Evolutionary conservation across 2,888 invertebrate species (phyloP), one percentile per base, ranked within the genome.

Genomic region (Mythimna loreyi): DNA sequence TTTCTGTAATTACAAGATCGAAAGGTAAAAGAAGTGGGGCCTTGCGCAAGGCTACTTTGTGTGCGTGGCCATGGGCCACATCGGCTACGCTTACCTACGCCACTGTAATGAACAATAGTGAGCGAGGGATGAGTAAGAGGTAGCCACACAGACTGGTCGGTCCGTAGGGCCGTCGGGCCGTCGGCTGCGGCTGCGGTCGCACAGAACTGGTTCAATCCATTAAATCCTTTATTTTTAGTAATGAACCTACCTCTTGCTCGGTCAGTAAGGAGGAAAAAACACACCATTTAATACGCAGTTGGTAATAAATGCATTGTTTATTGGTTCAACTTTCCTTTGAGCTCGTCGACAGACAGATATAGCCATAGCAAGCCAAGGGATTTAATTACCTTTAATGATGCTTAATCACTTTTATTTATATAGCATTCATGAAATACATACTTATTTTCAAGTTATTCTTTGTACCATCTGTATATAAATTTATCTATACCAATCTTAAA

Each of bases 141-240:
- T 60, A 58, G 68, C 66, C 57, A 76, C 69, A 82, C 85, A 76
- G 85, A 80, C 86, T 82, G 82, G 78, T 70, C 55, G 78, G 40
- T 23, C 28, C 40, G 60, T 13, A 47, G 40, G 11, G 4, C 16
- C 43, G 60, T 13, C 60, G 40, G 11, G 4, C 16, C 43, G 45
- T 30, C 53, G 36, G 58, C 57, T 74, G 83, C 67, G 80, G 72
- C 77, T 86, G 87, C 86, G 86, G 85, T 85, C 83, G 63, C 75
- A 65, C 80, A 82, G 84, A 89, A 90, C 91, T 86, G 91, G 91
- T 91, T 86, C 77, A 81, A 80, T 76, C 85, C 87, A 90, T 90
- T 85, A 86, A 87, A 82, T 83, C 89, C 40, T 87, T 89, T 91
- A 91, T 91, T 91, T 91, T 90, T 90, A 86, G 85, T 86, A 82